Conservation (phyloP, 2,113 vertebrate genomes). For the Promerops cafer region DNA sequence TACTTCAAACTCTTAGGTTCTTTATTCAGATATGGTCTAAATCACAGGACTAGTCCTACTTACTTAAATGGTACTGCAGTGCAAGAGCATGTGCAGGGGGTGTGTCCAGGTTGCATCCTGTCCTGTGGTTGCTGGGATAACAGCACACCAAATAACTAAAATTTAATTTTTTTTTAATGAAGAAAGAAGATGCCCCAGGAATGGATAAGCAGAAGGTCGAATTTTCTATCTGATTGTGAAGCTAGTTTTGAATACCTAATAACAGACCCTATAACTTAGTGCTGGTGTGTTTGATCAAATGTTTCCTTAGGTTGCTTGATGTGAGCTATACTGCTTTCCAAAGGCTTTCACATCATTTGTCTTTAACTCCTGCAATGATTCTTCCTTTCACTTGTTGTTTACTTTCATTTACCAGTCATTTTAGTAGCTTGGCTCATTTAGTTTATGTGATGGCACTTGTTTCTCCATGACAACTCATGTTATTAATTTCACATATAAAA, state of each 20-base stretch:
- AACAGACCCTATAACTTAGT: background rate
- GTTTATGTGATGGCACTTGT: background rate
- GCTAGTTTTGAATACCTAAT: background rate
- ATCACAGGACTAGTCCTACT: background rate
- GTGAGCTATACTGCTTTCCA: background rate
- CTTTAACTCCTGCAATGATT: background rate
- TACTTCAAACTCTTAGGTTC: background rate
- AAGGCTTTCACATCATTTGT: background rate
- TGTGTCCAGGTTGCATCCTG: background rate
- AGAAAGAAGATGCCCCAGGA: background rate
- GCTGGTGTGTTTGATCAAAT: background rate
- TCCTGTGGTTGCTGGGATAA: background rate
- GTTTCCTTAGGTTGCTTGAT: background rate
- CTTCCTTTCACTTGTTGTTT: background rate
- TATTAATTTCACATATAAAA: slow-evolving; percentile 8
- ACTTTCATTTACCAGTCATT: background rate
- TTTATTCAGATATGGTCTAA: background rate
- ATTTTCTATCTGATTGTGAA: background rate
- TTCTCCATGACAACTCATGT: background rate
- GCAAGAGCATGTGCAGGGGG: rapidly evolving
- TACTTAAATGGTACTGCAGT: background rate
- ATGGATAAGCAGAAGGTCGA: background rate
- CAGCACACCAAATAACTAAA: background rate
- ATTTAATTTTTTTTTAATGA: background rate
- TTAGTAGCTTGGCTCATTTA: background rate